A percentile compares a stretch with the other conserved stretches of the same genome.
These are phyloP conservation scores for Thunnus albacares DNA, from an alignment of 2,797 vertebrate species.

Conservation along the genomic window DNA sequence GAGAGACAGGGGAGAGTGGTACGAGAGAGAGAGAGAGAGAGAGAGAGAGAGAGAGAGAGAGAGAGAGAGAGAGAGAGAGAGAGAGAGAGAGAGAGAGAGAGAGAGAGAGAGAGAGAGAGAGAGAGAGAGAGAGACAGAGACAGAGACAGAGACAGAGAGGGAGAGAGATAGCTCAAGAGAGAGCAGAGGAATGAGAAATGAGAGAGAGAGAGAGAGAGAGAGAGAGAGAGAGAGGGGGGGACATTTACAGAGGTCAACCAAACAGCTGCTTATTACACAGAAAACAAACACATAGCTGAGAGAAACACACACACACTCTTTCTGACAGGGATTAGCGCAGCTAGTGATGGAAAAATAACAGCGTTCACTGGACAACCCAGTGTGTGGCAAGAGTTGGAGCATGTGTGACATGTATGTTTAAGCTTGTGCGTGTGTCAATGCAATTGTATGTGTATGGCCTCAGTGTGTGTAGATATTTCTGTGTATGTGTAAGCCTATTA, in stretches of 20 bases:
- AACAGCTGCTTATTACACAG: conserved; percentile 72
- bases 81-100: conserved; percentile 41
- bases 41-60: conserved; percentile 39
- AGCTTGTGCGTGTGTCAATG: conserved; percentile 39
- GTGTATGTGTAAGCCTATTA: conserved; percentile 76
- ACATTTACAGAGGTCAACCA: conserved; percentile 69
- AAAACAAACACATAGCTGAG: conserved; percentile 58
- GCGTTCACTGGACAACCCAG: conserved; percentile 46
- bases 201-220: conserved; percentile 38
- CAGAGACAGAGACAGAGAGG: background rate
- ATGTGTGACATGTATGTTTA: conserved; percentile 57
- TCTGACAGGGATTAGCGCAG: conserved; percentile 68
- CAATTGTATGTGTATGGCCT: conserved; percentile 21
- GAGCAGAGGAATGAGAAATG: conserved; percentile 28
- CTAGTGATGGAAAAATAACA: conserved; percentile 75
- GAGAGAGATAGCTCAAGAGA: conserved; percentile 39
- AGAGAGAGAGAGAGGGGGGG: conserved; percentile 21
- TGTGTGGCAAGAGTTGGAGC: conserved; percentile 47
- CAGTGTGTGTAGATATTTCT: conserved; percentile 30
- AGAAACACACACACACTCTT: conserved; percentile 44
- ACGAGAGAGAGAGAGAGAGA: conserved; percentile 34
- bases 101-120: background rate
- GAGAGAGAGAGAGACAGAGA: conserved; percentile 52
- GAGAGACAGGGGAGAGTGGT: conserved; percentile 71
- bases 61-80: conserved; percentile 32